Evolutionary conservation across 2,113 vertebrate genomes (phyloP).

Genomic region (Potamarius usumacintae): DNA sequence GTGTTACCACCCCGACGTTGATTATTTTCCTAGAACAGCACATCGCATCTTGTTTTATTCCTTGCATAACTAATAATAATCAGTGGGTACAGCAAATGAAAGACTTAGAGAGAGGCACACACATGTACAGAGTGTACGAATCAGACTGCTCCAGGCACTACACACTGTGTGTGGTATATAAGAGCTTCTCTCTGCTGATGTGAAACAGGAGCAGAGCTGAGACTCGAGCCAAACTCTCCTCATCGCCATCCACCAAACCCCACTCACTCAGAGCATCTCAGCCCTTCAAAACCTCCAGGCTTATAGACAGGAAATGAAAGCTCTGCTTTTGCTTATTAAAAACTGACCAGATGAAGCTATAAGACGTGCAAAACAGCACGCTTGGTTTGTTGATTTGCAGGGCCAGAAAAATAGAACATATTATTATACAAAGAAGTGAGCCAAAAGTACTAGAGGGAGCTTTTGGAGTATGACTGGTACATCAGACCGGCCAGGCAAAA

Average conservation of each 20-base stretch:
- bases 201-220: conserved; percentile 1
- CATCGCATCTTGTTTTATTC: background rate
- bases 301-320: conserved; percentile 42
- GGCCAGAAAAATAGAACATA: background rate
- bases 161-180: conserved; percentile 9
- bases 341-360: conserved; percentile 1
- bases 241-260: background rate
- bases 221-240: background rate
- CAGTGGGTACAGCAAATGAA: background rate
- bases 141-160: background rate
- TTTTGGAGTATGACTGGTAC: background rate
- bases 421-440: conserved; percentile 13
- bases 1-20: background rate
- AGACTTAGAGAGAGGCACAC: background rate
- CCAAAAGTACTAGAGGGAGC: background rate
- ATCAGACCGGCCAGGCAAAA: background rate
- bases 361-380: conserved; percentile 22
- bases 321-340: conserved; percentile 33
- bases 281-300: conserved; percentile 16
- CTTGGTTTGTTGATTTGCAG: background rate
- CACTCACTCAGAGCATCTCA: conserved; percentile 6
- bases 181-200: background rate
- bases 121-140: background rate
- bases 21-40: background rate
- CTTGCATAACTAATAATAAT: background rate